These are phyloP conservation scores for Cyclophora albipunctata DNA, from an alignment of 2,888 invertebrate species.

Conservation along the genomic window DNA sequence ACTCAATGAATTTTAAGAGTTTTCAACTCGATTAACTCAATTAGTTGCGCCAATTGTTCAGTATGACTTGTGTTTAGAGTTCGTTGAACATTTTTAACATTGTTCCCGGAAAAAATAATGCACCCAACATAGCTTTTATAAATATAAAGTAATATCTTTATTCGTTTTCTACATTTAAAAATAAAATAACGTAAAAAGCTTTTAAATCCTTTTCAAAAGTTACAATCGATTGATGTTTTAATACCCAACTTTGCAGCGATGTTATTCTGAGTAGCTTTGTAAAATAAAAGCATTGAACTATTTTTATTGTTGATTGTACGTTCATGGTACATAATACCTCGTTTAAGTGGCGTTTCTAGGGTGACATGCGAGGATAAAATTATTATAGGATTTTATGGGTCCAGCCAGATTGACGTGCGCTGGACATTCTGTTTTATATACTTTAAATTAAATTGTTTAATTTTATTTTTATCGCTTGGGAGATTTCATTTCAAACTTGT, in stretches of 20 bases:
- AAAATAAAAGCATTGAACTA: background rate
- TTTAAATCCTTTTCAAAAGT: too few relatives aligned
- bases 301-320: constrained; percentile 7
- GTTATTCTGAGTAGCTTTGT: too few relatives aligned
- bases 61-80: too few relatives aligned
- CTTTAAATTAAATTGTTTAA: constrained; percentile 1
- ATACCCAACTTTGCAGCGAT: too few relatives aligned
- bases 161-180: too few relatives aligned
- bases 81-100: too few relatives aligned
- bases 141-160: too few relatives aligned
- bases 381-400: constrained; percentile 12
- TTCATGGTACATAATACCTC: constrained; percentile 20
- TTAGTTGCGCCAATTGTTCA: too few relatives aligned
- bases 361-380: constrained; percentile 18
- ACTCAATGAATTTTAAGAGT: background rate
- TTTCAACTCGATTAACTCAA: background rate
- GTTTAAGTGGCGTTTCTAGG: constrained; percentile 22
- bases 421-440: constrained; percentile 1
- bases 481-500: background rate
- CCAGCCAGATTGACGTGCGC: constrained; percentile 5
- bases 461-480: background rate
- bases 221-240: too few relatives aligned
- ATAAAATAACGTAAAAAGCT: too few relatives aligned
- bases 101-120: too few relatives aligned
- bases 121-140: too few relatives aligned